Evolutionary conservation across 2,888 invertebrate genomes (phyloP).

Genomic region (Acronicta leporina): DNA sequence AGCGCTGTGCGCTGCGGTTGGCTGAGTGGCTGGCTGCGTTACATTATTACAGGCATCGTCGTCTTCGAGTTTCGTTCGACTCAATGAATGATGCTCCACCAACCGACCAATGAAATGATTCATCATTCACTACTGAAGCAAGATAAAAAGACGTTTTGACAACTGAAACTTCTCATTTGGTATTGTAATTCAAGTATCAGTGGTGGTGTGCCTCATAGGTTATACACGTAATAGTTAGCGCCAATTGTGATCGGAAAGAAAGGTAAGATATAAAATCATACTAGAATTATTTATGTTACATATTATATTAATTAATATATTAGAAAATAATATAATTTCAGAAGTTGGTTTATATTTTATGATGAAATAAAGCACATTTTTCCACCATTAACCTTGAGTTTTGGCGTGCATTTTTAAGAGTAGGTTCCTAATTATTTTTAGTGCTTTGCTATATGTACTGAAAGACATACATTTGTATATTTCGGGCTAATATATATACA

Average conservation of each 20-base stretch:
- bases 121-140: background rate
- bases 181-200: slow-evolving; percentile 43
- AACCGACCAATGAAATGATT: background rate
- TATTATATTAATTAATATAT: background rate
- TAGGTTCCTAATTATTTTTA: slow-evolving; percentile 38
- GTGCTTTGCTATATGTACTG: too few species aligned
- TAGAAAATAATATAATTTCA: background rate
- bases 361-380: slow-evolving; percentile 58
- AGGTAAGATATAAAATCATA: slow-evolving; percentile 46
- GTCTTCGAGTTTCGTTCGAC: too few species aligned
- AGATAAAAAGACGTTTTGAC: slow-evolving; percentile 40
- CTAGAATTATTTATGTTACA: background rate
- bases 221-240: slow-evolving; percentile 46
- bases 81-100: too few species aligned
- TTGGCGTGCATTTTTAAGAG: slow-evolving; percentile 50
- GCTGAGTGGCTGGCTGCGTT: too few species aligned
- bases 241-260: slow-evolving; percentile 38
- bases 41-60: too few species aligned
- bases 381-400: slow-evolving; percentile 63
- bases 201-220: slow-evolving; percentile 52
- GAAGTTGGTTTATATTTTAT: too few species aligned
- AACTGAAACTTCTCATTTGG: slow-evolving; percentile 55
- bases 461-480: too few species aligned
- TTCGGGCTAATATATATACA: too few species aligned
- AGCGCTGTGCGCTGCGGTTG: too few species aligned